phyloP scores from a whole-genome alignment of 2,797 vertebrate genomes.

The Linurgus olivaceus region DNA sequence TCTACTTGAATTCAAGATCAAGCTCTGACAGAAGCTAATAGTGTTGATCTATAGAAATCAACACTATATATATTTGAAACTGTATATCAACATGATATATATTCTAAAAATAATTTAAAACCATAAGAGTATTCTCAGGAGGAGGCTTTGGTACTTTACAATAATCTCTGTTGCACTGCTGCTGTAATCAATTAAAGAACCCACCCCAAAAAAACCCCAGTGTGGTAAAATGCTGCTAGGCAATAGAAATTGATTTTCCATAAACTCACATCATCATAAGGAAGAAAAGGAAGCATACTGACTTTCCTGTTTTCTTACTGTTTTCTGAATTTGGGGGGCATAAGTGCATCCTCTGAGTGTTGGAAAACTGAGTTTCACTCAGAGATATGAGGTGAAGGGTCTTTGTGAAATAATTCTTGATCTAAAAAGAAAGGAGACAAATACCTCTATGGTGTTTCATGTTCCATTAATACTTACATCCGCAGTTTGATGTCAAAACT shows the following conservation, averaged over 20 bases:
- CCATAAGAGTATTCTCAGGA: background rate
- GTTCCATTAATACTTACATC: background rate
- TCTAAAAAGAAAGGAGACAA: background rate
- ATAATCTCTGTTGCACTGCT: background rate
- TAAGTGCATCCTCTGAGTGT: background rate
- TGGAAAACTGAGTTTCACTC: background rate
- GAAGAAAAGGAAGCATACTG: background rate
- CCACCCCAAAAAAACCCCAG: background rate
- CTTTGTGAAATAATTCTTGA: background rate
- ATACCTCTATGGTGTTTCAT: background rate
- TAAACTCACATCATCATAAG: background rate
- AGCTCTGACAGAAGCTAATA: background rate
- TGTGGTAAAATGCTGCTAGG: background rate
- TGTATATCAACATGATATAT: background rate
- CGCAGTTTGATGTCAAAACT: background rate
- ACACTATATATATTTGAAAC: background rate
- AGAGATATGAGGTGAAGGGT: background rate
- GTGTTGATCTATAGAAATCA: background rate
- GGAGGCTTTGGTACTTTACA: background rate
- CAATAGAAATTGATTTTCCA: constrained; percentile 2
- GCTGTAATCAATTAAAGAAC: background rate
- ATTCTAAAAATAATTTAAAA: background rate
- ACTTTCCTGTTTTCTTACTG: background rate
- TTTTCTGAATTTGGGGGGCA: background rate
- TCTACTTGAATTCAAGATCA: background rate